Evolutionary conservation across 2,797 vertebrate genomes (phyloP).

Genomic region (Microctenopoma lineatum): DNA sequence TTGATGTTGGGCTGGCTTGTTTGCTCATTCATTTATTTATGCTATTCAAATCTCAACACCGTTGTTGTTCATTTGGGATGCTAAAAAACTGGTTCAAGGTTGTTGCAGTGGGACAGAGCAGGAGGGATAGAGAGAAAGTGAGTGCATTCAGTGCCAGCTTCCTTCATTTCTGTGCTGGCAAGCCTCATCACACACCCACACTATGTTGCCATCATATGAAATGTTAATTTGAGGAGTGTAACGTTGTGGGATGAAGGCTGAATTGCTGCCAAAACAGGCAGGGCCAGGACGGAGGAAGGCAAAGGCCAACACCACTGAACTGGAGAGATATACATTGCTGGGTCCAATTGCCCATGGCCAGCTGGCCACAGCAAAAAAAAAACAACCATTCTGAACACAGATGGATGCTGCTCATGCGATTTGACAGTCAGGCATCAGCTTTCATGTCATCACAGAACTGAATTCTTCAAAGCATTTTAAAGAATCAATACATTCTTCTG

Average conservation of each 20-base stretch:
- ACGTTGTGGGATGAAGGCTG: slow-evolving; percentile 61
- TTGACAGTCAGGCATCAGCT: slow-evolving; percentile 22
- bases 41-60: slow-evolving; percentile 76
- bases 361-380: slow-evolving; percentile 32
- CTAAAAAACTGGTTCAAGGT: slow-evolving; percentile 80
- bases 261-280: slow-evolving; percentile 64
- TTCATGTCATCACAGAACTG: slow-evolving; percentile 8
- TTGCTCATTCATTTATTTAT: slow-evolving; percentile 82
- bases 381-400: slow-evolving; percentile 14
- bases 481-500: not conserved
- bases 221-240: slow-evolving; percentile 75
- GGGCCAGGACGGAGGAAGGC: slow-evolving; percentile 45
- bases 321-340: slow-evolving; percentile 32
- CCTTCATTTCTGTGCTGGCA: slow-evolving; percentile 71
- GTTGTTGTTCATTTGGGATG: slow-evolving; percentile 72
- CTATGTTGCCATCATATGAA: slow-evolving; percentile 64
- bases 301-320: slow-evolving; percentile 52
- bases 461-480: not conserved
- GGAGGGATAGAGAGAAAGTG: slow-evolving; percentile 28
- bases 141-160: slow-evolving; percentile 62
- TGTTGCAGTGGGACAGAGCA: slow-evolving; percentile 59
- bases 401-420: slow-evolving; percentile 15
- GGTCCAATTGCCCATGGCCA: slow-evolving; percentile 36
- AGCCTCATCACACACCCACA: slow-evolving; percentile 59
- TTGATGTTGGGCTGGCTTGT: slow-evolving; percentile 71